These are phyloP conservation scores for Hypomecis atomaria DNA, from an alignment of 2,888 invertebrate genomes.

Conservation along the genomic window DNA sequence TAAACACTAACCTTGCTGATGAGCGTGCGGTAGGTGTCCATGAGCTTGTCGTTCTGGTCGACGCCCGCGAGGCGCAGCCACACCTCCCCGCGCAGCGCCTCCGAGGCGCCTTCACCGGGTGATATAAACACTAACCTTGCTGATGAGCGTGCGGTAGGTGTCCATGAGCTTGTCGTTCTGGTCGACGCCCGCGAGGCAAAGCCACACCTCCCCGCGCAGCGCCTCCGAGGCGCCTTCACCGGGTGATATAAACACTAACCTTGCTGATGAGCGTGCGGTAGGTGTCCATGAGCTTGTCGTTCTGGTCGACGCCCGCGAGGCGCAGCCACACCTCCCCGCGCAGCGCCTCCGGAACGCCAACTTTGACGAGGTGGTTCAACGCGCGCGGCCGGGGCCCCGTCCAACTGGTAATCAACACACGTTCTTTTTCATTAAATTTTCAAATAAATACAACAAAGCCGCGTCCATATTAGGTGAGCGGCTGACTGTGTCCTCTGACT, in stretches of 20 bases:
- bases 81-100: no score
- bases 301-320: slow-evolving; percentile 93
- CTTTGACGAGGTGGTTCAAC: slow-evolving; percentile 90
- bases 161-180: slow-evolving; percentile 94
- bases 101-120: no score
- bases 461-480: no score
- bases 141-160: slow-evolving; percentile 95
- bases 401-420: slow-evolving; percentile 68
- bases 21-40: slow-evolving; percentile 96
- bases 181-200: slow-evolving; percentile 93
- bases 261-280: slow-evolving; percentile 97
- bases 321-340: slow-evolving; percentile 99
- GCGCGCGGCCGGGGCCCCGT: slow-evolving; percentile 92
- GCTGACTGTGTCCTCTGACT: no score
- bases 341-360: slow-evolving; percentile 97
- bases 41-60: slow-evolving; percentile 92
- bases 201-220: no score
- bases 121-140: slow-evolving; percentile 87
- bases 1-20: slow-evolving; percentile 91
- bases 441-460: no score
- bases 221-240: no score
- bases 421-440: no score
- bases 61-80: slow-evolving; percentile 94
- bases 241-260: slow-evolving; percentile 74
- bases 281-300: slow-evolving; percentile 94